Conservation (phyloP, 2,797 vertebrate genomes). For the Lithobates pipiens region DNA sequence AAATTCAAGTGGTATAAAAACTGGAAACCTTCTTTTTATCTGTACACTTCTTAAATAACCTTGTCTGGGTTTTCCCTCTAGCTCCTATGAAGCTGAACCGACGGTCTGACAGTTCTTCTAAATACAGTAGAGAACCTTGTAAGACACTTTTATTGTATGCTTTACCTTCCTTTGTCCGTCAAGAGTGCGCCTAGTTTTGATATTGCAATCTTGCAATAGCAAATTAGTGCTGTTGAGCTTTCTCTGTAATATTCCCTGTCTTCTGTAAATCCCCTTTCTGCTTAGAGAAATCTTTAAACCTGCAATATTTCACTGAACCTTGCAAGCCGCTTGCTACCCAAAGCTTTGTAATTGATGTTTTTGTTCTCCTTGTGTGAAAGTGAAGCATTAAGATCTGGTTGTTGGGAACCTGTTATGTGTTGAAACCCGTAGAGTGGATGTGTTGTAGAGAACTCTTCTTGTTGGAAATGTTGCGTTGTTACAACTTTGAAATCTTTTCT, state of each 20-base stretch:
- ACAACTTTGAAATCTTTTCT: too few relatives aligned
- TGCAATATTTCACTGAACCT: neutral
- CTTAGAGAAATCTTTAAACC: neutral
- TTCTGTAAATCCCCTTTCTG: neutral
- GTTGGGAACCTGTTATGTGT: neutral
- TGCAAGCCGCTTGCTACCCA: neutral
- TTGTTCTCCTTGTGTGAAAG: neutral
- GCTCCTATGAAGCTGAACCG: constrained; percentile 79
- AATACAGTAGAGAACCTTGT: constrained; percentile 85
- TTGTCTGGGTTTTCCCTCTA: constrained; percentile 65
- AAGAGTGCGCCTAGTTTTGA: constrained; percentile 3
- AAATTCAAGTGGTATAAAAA: neutral
- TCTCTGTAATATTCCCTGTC: constrained; percentile 8
- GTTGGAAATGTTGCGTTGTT: too few relatives aligned
- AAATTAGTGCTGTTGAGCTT: neutral
- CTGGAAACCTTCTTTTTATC: neutral
- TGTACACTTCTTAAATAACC: neutral
- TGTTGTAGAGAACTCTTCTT: neutral
- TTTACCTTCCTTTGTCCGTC: constrained; percentile 1
- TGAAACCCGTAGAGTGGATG: neutral
- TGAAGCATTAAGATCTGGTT: neutral
- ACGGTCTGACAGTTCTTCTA: constrained; percentile 82
- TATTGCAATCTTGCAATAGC: neutral
- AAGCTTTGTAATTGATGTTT: neutral
- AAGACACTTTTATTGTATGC: constrained; percentile 64